Base-by-base conservation (phyloP, 2,888 invertebrate species). In the Myopa tessellatipennis region DNA sequence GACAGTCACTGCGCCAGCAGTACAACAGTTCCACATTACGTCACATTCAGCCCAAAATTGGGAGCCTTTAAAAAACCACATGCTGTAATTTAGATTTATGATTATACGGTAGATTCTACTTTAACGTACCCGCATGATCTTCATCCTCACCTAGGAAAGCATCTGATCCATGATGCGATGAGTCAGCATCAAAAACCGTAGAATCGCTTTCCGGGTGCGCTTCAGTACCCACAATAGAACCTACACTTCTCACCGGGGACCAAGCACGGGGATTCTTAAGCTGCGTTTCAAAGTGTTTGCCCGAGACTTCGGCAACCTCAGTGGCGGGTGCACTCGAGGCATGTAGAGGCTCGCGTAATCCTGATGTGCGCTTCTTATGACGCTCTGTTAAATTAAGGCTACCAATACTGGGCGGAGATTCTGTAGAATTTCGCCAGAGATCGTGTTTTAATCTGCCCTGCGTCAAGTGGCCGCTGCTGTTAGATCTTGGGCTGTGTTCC, bases 211-310 rank as follows among this genome's bases (percentile, higher is more conserved):
- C 95, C 4, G 95, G 95, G 87, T 95, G 95, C n/a, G 94, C 95
- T 89, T 96, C 95, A 84, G 94, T 94, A 3, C 95, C 95, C 3
- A 92, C 93, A 71, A 95, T 94, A 38, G 95, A 95, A 12, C 96
- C 96, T 10, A 95, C 95, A 85, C 95, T 95, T 81, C 95, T 92
- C n/a, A 95, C 95, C 26, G 96, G 96, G 85, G 95, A 95, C 95
- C 96, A 95, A 45, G 95, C 95, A 84, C 95, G 92, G 34, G 95
- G 95, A 89, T 95, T 95, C 84, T 93, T 94, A n/a, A 93, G 89
- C 81, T 93, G 93, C 6, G 92, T 92, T 88, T 94, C 94, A 88
- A 92, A 93, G 86, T 92, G 92, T 88, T 93, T 94, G 14, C 92
- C 92, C 18, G 91, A 90, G 26, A 93, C 89, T 85, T 92, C 92